These are phyloP conservation scores for Hydrolagus colliei DNA, from an alignment of 2,797 vertebrate species.

Conservation along the genomic window DNA sequence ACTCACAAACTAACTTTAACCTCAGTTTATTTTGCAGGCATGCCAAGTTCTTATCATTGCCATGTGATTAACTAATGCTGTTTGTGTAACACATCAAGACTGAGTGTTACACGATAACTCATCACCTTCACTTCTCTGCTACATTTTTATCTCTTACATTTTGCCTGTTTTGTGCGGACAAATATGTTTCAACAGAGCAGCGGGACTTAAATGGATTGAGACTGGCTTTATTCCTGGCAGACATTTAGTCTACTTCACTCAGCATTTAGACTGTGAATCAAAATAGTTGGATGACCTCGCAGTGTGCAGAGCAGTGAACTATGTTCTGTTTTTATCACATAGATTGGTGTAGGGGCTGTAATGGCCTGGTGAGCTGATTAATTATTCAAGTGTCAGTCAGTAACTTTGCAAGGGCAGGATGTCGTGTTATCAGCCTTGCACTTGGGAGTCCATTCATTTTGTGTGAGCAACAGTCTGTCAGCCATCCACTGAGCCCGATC, in stretches of 20 bases:
- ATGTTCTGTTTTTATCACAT: constrained; percentile 31
- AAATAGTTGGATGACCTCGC: constrained; percentile 27
- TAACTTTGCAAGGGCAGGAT: constrained; percentile 32
- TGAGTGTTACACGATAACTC: background rate
- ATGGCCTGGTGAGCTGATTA: constrained; percentile 31
- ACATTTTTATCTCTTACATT: background rate
- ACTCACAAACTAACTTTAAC: background rate
- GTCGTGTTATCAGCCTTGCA: constrained; percentile 31
- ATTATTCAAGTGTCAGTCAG: constrained; percentile 32
- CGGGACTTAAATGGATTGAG: constrained; percentile 17
- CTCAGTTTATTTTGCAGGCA: constrained; percentile 4
- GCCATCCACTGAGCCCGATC: constrained; percentile 12
- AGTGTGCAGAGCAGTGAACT: constrained; percentile 23
- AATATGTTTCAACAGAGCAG: constrained; percentile 6
- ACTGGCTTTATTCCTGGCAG: constrained; percentile 17
- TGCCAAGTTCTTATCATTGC: background rate
- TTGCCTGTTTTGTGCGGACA: background rate
- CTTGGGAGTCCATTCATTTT: constrained; percentile 29
- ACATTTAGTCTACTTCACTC: constrained; percentile 31
- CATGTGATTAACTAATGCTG: background rate
- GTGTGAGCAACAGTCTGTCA: constrained; percentile 25
- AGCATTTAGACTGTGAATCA: constrained; percentile 26
- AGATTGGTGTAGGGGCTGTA: constrained; percentile 27
- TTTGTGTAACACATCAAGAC: background rate
- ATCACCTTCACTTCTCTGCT: background rate